Evolutionary conservation across 2,888 invertebrate genomes (phyloP).

Genomic region (Baccha elongata): DNA sequence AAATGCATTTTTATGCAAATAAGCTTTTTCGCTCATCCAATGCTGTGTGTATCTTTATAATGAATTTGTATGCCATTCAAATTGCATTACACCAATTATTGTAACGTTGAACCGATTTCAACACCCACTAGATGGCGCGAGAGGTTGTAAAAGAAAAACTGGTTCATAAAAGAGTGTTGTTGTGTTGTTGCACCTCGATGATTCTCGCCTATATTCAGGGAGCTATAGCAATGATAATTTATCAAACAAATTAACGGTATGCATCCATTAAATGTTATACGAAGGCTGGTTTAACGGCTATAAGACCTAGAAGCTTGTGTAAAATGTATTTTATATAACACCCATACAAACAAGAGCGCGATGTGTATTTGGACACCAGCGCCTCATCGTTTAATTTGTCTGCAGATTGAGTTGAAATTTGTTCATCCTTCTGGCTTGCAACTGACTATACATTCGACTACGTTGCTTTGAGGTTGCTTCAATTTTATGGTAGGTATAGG

Average conservation of each 20-base stretch:
- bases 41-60: conserved; percentile 32
- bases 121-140: conserved; percentile 3
- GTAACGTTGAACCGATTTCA: conserved; percentile 21
- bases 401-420: conserved; percentile 67
- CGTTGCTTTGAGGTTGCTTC: conserved; percentile 35
- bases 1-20: conserved; percentile 38
- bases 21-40: conserved; percentile 1
- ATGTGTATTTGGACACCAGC: conserved; percentile 29
- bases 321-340: conserved; percentile 37
- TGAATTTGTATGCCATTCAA: conserved; percentile 62
- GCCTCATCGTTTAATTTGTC: conserved; percentile 65
- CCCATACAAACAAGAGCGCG: not conserved
- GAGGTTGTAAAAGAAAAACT: conserved; percentile 11
- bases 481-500: conserved; percentile 43
- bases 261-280: conserved; percentile 59
- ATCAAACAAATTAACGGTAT: conserved; percentile 71
- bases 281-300: conserved; percentile 57
- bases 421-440: conserved; percentile 13
- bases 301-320: conserved; percentile 48
- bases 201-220: conserved; percentile 46
- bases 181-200: conserved; percentile 36
- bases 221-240: conserved; percentile 65
- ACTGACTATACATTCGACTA: not conserved
- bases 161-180: not conserved
- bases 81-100: conserved; percentile 62